Evolutionary conservation across 2,797 vertebrate species (phyloP), one percentile per base, ranked within the genome.

Genomic region (Furcifer pardalis): DNA sequence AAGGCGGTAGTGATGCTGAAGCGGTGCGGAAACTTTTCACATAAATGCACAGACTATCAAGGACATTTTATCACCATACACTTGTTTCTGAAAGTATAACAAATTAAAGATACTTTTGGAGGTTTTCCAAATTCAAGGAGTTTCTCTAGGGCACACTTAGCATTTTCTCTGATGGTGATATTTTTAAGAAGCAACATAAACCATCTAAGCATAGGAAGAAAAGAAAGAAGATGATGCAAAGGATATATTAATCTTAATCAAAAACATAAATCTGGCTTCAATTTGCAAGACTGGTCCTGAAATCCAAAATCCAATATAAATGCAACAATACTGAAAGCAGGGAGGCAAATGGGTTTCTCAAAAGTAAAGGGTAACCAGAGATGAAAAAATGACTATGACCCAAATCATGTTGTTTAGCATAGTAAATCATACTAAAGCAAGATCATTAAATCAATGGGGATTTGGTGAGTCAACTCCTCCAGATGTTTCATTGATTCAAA

Each of bases 91-190:
- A 77, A 79, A 44, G 8, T 21, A n/a, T 44, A 27, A 8, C 40
- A 79, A 65, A 65, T 80, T 68, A 32, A 80, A 66, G 71, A 76
- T 63, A 25, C 8, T 12, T 42, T 71, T 62, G 42, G 2, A 66
- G 13, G 69, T 13, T 9, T 0, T 37, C 32, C 59, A 30, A 63
- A 77, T 63, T 76, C 59, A 27, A 83, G 6, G 35, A 71, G 42
- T 37, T 52, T 49, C 46, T 49, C 62, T 52, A 75, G 81, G 59
- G 81, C 2, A 81, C 76, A 56, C n/a, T 56, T 79, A 79, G 32
- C 66, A 30, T 80, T 87, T 81, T 35, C 8, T 30, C 56, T 80
- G 46, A 83, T 25, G 15, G 49, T 42, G 7, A 44, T 66, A 32
- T 65, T 66, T 78, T 49, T 46, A 68, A 52, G 65, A 83, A 52